Evolutionary conservation across 1,140 invertebrate species (phyloP), one percentile per base, ranked within the genome.

Genomic region (Heliothis subflexa): DNA sequence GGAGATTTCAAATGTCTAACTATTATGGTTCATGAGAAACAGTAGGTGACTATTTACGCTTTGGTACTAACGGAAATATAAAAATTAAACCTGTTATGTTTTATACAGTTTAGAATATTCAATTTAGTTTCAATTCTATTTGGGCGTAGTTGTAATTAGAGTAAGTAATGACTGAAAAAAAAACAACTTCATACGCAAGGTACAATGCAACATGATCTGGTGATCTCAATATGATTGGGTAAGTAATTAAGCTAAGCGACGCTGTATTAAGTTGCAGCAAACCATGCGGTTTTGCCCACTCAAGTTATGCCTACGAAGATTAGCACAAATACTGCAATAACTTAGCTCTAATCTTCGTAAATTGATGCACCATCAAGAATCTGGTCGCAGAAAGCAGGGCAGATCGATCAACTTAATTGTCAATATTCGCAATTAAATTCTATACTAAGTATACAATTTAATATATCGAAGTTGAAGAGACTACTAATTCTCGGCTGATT

Each of bases 211-310:
- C 11, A 14, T 10, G 45, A 64, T 40, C 62, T 47, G 45, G 11
- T 47, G 33, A 4, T 64, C 61, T 64, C n/a, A 64, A n/a, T 64
- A 64, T 47, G 40, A 64, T 64, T 55, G 16, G 33, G 61, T 12
- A 25, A 57, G 12, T 64, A 64, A 64, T 64, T 64, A 45, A 64
- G 40, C 40, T 64, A 18, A 64, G 61, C 14, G 40, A 11, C 2
- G 7, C n/a, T 45, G 61, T 47, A 40, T 64, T 45, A 64, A 64
- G 61, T 64, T 64, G 3, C 61, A 9, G 33, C 40, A 45, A 64
- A 64, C 40, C 40, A 64, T 64, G 61, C 40, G 61, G 61, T 64
- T 64, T 62, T 47, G 3, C 28, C 28, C n/a, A 45, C 62, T n/a
- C 61, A 62, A 9, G 21, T 21, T 64, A 64, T 64, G n/a, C 21